These are phyloP conservation scores for Temnopleurus reevesii DNA, from an alignment of 53 echinoderm and acorn worm genomes.

Conservation along the genomic window DNA sequence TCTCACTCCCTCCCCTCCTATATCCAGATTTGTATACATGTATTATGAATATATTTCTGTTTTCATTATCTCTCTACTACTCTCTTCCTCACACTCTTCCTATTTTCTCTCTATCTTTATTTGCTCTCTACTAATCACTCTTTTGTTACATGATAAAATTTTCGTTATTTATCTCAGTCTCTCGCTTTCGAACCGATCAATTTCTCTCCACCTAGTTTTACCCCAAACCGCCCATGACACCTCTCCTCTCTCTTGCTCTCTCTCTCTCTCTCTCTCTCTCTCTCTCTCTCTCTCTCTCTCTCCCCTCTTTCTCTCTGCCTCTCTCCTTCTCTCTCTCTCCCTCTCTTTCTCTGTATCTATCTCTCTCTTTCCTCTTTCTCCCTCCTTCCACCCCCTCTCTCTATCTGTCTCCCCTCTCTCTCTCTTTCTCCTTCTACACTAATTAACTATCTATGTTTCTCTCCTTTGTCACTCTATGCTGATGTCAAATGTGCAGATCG, in stretches of 20 bases:
- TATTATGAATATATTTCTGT: too few species aligned
- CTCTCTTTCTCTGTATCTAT: background rate
- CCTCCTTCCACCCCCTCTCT: background rate
- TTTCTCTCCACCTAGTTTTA: too few species aligned
- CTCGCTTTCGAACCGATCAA: too few species aligned
- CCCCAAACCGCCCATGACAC: too few species aligned
- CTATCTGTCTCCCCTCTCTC: background rate
- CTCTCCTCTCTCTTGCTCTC: background rate
- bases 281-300: background rate
- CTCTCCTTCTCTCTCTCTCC: background rate
- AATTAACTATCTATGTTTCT: background rate
- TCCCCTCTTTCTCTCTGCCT: background rate
- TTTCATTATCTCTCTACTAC: too few species aligned
- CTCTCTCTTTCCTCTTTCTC: background rate
- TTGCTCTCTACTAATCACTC: too few species aligned
- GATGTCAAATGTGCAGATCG: background rate
- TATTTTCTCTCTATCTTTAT: too few species aligned
- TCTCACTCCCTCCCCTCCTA: background rate
- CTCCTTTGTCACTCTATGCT: background rate
- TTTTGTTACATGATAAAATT: too few species aligned
- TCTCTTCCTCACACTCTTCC: too few species aligned
- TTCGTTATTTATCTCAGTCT: too few species aligned
- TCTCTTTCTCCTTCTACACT: background rate
- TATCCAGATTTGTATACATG: too few species aligned
- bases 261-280: background rate